A percentile compares a stretch with the other conserved stretches of the same genome.
Evolutionary conservation across 2,888 invertebrate genomes (phyloP).

Genomic region (Eupeodes latifasciatus): DNA sequence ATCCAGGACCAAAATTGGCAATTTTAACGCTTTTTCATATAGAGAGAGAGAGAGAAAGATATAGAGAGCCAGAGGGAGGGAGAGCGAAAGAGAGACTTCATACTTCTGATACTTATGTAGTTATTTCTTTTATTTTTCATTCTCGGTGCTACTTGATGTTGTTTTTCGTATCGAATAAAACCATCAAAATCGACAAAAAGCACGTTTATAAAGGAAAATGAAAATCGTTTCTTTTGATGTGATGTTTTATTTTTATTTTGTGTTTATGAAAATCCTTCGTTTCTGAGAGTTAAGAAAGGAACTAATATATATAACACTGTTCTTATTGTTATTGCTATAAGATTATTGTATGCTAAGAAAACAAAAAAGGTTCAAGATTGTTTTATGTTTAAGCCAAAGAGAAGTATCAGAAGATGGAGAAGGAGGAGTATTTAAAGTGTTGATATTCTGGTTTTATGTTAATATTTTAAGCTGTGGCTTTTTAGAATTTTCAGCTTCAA

Average conservation of each 20-base stretch:
- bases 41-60: no score
- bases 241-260: background rate
- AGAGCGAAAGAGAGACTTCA: background rate
- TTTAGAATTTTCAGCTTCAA: no score
- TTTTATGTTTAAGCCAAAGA: constrained; percentile 19
- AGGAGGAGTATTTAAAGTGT: background rate
- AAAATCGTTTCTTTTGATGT: constrained; percentile 49
- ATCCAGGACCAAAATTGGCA: constrained; percentile 59
- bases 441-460: no score
- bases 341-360: background rate
- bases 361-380: constrained; percentile 35
- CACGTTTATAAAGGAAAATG: constrained; percentile 56
- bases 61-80: no score
- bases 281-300: background rate
- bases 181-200: constrained; percentile 32
- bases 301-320: constrained; percentile 14
- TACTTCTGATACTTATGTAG: constrained; percentile 13
- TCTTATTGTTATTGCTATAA: constrained; percentile 9
- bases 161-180: background rate
- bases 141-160: background rate
- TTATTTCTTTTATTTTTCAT: background rate
- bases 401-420: background rate
- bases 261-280: background rate
- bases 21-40: constrained; percentile 65
- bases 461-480: no score